Base-by-base conservation (phyloP, 1,140 invertebrate species). In the Drosophila prosaltans region DNA sequence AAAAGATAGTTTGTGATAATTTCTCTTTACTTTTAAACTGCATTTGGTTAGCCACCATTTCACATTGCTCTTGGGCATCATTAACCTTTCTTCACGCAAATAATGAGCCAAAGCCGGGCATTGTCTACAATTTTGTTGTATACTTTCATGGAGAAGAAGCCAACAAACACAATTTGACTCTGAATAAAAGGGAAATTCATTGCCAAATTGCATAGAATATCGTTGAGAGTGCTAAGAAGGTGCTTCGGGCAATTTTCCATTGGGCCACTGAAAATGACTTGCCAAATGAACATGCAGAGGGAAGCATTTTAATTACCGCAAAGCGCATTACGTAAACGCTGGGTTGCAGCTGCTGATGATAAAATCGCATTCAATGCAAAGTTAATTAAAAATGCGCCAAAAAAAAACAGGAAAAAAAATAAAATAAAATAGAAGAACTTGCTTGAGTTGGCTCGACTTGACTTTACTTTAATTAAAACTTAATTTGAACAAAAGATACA, bases 181-280 rank as follows among this genome's bases (percentile, higher is more conserved):
- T 75, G 74, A 72, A 89, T 89, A 88, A 89, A 88, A 89, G 84
- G 80, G 80, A 89, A 89, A 89, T 89, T 77, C 80, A 88, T 88
- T 89, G 83, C 80, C 83, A 88, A 88, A 88, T 89, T 88, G 78
- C 83, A 84, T 83, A 89, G 83, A 89, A 88, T 89, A 88, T 89
- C 66, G 84, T 72, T 69, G 68, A 65, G 75, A 65, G 77, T 59
- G 68, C 54, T 66, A 72, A 59, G 74, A 69, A 79, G 72, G 51
- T 63, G 84, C 62, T 39, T 36, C 62, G 59, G 74, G 80, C 84
- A 63, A 68, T 62, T 77, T 80, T 43, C 6, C 21, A 2, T 36
- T 51, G 11, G 10, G 16, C 16, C 16, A 10, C 48, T 40, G n/a
- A 11, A 43, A 54, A 55, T 48, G 11, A 36, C 51, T 48, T 51